These are phyloP conservation scores for Apogon talboti DNA, from an alignment of 2,797 vertebrate genomes.

Conservation along the genomic window DNA sequence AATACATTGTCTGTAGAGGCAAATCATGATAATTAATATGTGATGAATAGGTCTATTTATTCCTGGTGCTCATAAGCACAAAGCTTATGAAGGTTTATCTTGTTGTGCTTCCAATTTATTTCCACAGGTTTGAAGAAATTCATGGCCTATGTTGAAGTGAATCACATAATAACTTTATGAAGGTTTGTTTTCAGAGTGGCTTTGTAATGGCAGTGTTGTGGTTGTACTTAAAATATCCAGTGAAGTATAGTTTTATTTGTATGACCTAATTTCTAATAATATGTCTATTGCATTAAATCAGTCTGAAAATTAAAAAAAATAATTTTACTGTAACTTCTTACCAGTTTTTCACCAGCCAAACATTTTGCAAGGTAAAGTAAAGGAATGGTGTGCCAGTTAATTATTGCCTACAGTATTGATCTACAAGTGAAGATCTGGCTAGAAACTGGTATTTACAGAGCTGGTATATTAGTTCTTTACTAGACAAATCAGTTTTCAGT, in stretches of 20 bases:
- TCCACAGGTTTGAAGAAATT: conserved; percentile 11
- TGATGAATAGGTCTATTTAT: conserved; percentile 65
- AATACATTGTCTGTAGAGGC: conserved; percentile 40
- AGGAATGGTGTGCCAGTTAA: conserved; percentile 4
- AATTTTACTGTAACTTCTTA: conserved; percentile 2
- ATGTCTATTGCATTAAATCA: background rate
- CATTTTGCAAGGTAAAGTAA: background rate
- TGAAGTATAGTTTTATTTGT: no score
- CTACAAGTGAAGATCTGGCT: background rate
- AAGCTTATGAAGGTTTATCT: conserved; percentile 59
- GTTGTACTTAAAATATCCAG: no score
- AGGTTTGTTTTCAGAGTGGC: conserved; percentile 14
- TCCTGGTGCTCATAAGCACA: conserved; percentile 24
- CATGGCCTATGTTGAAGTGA: conserved; percentile 10
- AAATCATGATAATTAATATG: conserved; percentile 70
- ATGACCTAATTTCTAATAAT: conserved; percentile 15
- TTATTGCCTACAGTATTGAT: conserved; percentile 9
- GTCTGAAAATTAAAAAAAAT: background rate
- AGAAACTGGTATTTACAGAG: background rate
- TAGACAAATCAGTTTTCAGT: conserved; percentile 43
- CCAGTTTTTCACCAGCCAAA: background rate
- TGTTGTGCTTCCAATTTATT: conserved; percentile 30
- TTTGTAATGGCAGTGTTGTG: conserved; percentile 8
- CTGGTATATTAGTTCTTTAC: conserved; percentile 32
- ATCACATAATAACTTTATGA: conserved; percentile 12